Percentiles rank a stretch among this genome's conserved stretches.
phyloP scores from a whole-genome alignment of 2,113 vertebrate species.

The Uropsilus gracilis region DNA sequence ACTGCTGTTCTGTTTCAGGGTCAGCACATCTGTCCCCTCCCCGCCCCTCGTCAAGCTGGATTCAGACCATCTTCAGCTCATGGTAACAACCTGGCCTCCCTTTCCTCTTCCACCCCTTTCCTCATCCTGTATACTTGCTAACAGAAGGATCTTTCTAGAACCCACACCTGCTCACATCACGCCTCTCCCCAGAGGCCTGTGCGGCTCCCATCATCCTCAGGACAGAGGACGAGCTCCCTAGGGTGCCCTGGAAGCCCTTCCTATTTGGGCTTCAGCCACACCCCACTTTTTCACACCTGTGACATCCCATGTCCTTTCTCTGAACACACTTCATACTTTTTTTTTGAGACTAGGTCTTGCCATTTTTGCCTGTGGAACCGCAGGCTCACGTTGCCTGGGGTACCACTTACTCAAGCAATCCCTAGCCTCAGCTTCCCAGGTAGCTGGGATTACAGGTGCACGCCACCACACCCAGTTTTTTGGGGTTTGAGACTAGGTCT shows the following conservation, averaged over 20 bases:
- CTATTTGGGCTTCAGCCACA: too few species aligned
- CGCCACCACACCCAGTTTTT: too few species aligned
- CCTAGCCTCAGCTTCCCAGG: too few species aligned
- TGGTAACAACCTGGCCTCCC: too few species aligned
- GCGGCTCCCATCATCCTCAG: background rate
- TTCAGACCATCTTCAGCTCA: background rate
- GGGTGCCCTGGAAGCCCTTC: background rate
- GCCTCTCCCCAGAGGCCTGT: background rate
- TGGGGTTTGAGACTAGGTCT: too few species aligned
- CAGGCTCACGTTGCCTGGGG: too few species aligned
- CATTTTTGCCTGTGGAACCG: too few species aligned
- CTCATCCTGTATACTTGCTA: background rate
- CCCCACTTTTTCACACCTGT: background rate
- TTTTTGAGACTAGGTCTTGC: too few species aligned
- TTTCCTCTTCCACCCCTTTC: background rate
- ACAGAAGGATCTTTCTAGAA: background rate
- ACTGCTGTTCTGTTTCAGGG: background rate
- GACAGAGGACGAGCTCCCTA: background rate
- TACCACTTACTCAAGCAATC: too few species aligned
- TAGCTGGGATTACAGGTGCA: too few species aligned
- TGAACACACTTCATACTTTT: too few species aligned
- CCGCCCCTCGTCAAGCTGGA: background rate
- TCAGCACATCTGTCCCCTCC: background rate
- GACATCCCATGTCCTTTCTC: background rate
- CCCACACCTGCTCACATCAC: rapidly evolving